Base-by-base conservation (phyloP, 1,140 invertebrate species). In the Sminthurinus signatus region DNA sequence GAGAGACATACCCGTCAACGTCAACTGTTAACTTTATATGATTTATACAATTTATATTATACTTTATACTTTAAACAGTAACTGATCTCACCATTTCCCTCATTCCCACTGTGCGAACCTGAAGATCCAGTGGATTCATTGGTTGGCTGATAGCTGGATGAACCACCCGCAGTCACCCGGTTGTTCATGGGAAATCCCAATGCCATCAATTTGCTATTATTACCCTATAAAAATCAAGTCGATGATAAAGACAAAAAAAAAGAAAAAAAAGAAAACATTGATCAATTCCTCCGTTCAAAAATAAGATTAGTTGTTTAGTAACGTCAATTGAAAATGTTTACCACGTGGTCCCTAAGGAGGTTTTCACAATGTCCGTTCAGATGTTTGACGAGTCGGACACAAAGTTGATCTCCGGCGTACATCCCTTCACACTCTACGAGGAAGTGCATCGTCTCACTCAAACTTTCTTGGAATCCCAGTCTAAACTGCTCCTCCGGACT, bases 361-460 rank as follows among this genome's bases (percentile, higher is more conserved):
- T 39, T 58, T 32, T 66, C 64, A 50, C 59, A 64, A 73, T 92
- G 89, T 68, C 88, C 84, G 73, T 91, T 86, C 50, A 96, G 79
- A 75, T 96, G 92, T 29, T 83, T 83, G 43, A 91, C 81, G 1
- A 97, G 77, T 62, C 89, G 85, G 27, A 86, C 82, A 73, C 90
- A 94, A 8, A 94, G 77, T 0, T 86, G 82, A 73, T 95, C 91
- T 1, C 84, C 82, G 0, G 88, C 84, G 55, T 84, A 85, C 70
- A 85, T 84, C 1, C 87, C 89, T 73, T 93, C 88, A 0, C 85
- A 83, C 71, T 96, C 91, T 1, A 92, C 87, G 19, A 96, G 83
- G 75, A 91, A 96, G 69, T 91, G 83, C 77, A 95, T 86, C 0
- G 87, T 85, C 75, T 97, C 93, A 43, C 86, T 87, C 67, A 93